Evolutionary conservation across 30 jellyfish, hydroid and myxozoan species (phyloP).

Genomic region (Hydractinia symbiolongicarpus): DNA sequence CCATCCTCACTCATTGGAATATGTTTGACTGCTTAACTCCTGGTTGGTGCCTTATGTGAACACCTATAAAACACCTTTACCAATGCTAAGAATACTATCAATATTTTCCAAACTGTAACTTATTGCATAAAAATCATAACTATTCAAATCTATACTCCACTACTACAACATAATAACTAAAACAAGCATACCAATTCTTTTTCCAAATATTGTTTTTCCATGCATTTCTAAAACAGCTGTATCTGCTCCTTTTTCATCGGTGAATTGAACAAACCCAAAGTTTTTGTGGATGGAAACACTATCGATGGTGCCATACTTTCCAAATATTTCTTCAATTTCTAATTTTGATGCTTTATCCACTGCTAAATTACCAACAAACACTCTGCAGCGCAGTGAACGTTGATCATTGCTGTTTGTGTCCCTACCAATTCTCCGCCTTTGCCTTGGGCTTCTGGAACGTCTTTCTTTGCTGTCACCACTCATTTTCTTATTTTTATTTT

Average conservation of each 20-base stretch:
- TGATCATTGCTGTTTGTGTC: slow-evolving; percentile 87
- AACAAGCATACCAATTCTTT: slow-evolving; percentile 73
- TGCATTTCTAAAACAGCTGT: slow-evolving; percentile 65
- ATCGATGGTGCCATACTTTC: slow-evolving; percentile 56
- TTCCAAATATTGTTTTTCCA: slow-evolving; percentile 75
- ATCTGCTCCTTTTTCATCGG: slow-evolving; percentile 61
- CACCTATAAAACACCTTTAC: too few species aligned
- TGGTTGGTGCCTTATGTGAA: too few species aligned
- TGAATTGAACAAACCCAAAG: slow-evolving; percentile 87
- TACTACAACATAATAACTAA: neutral
- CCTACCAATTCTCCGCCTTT: slow-evolving; percentile 31
- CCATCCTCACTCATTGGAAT: too few species aligned
- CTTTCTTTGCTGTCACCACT: neutral
- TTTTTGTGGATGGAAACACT: slow-evolving; percentile 79
- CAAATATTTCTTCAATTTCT: slow-evolving; percentile 57
- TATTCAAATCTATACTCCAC: too few species aligned
- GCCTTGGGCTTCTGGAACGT: slow-evolving; percentile 5
- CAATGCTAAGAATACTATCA: too few species aligned
- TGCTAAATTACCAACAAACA: slow-evolving; percentile 79
- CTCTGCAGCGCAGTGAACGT: slow-evolving; percentile 70
- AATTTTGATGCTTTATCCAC: slow-evolving; percentile 60
- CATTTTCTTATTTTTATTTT: neutral
- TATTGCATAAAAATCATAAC: too few species aligned
- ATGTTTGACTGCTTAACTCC: too few species aligned
- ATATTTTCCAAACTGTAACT: too few species aligned